phyloP scores from a whole-genome alignment of 64 coral and sea anemone species.

The Stichodactyla helianthus region DNA sequence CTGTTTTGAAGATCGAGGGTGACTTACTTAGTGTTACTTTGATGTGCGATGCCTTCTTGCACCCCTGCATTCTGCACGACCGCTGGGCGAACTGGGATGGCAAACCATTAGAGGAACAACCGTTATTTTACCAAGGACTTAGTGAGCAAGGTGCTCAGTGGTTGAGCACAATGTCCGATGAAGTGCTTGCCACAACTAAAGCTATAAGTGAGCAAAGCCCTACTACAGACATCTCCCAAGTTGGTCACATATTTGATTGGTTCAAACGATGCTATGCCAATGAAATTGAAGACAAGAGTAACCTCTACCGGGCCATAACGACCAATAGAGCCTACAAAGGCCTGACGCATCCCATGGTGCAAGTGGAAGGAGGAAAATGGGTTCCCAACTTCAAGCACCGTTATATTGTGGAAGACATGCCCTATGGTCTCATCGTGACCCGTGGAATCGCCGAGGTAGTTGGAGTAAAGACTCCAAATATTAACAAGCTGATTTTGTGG shows the following conservation, averaged over 20 bases:
- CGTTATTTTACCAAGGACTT: conserved; percentile 54
- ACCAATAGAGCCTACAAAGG: conserved; percentile 28
- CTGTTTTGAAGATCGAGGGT: conserved; percentile 21
- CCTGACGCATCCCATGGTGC: conserved; percentile 23
- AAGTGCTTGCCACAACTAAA: conserved; percentile 6
- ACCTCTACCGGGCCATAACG: conserved; percentile 12
- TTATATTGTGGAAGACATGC: conserved; percentile 31
- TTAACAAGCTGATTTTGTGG: conserved; percentile 42
- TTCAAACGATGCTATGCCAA: conserved; percentile 11
- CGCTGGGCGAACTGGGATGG: conserved; percentile 61
- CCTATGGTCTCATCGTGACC: conserved; percentile 26
- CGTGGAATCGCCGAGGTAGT: conserved; percentile 54
- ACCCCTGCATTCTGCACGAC: conserved; percentile 40
- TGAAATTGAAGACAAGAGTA: conserved; percentile 29
- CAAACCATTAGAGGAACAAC: conserved; percentile 43
- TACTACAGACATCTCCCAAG: not conserved
- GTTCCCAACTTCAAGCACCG: conserved; percentile 21
- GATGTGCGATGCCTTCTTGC: conserved; percentile 54
- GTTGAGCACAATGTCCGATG: conserved; percentile 1
- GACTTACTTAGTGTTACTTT: conserved; percentile 41
- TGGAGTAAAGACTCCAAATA: conserved; percentile 37
- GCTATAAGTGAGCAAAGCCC: not conserved
- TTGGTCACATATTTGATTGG: conserved; percentile 5
- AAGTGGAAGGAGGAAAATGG: not conserved
- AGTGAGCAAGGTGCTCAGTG: conserved; percentile 1